Conservation (phyloP, 2,113 vertebrate species). For the Megaceryle torquata region DNA sequence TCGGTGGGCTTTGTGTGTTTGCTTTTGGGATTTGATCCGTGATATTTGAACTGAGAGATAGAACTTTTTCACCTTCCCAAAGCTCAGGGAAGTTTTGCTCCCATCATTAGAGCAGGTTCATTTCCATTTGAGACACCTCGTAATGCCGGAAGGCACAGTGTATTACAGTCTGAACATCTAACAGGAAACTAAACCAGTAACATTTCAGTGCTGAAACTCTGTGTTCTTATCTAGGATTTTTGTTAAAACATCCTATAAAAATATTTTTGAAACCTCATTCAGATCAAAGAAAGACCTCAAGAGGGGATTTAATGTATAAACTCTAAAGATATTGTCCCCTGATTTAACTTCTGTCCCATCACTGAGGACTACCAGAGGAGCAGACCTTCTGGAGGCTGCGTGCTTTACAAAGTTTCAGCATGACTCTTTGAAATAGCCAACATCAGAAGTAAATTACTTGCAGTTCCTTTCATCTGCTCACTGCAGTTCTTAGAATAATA, state of each 20-base stretch:
- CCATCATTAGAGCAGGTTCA: neutral
- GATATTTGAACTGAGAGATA: neutral
- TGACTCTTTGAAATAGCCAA: neutral
- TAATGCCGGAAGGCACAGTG: neutral
- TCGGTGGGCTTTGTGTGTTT: neutral
- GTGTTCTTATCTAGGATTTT: neutral
- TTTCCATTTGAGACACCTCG: neutral
- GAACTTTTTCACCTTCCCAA: neutral
- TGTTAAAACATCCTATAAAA: neutral
- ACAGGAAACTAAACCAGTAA: neutral
- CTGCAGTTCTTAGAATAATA: neutral
- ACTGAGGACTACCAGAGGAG: neutral
- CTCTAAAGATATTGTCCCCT: neutral
- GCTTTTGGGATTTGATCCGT: neutral
- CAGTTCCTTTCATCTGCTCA: neutral
- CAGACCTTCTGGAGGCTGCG: slow-evolving; percentile 30
- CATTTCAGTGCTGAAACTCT: neutral
- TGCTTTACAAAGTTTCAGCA: slow-evolving; percentile 29
- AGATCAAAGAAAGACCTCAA: neutral
- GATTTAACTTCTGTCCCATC: neutral
- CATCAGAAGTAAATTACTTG: neutral
- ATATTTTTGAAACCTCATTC: neutral
- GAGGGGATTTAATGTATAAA: neutral
- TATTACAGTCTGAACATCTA: neutral
- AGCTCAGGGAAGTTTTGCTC: neutral